phyloP scores from a whole-genome alignment of 2,113 vertebrate genomes.

The Tyto alba region DNA sequence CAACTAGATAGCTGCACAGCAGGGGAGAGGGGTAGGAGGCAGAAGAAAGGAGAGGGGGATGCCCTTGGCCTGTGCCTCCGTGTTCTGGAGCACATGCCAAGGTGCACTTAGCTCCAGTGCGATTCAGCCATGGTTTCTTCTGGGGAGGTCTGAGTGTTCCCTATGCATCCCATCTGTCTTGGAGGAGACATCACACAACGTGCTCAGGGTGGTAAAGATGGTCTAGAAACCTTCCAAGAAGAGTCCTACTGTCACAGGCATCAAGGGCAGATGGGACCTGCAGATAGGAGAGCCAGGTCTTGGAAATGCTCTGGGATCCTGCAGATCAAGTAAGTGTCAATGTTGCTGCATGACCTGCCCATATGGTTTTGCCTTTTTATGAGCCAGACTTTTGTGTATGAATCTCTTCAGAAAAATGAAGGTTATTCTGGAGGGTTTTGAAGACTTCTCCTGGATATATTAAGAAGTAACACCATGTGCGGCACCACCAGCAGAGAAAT shows the following conservation, averaged over 20 bases:
- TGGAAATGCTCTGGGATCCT: slow-evolving; percentile 1
- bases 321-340: background rate
- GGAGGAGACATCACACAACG: background rate
- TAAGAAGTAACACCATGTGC: background rate
- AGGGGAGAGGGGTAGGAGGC: background rate
- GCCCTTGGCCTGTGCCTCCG: background rate
- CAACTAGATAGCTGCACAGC: background rate
- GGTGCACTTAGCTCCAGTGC: background rate
- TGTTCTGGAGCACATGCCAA: background rate
- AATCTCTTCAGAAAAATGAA: background rate
- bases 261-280: slow-evolving; percentile 6
- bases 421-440: background rate
- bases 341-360: background rate
- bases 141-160: background rate
- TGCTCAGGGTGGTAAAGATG: rapidly evolving
- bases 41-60: background rate
- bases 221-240: background rate
- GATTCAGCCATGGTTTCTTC: background rate
- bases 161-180: background rate
- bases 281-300: background rate
- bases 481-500: slow-evolving; percentile 11
- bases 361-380: slow-evolving; percentile 1
- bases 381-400: background rate
- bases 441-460: background rate
- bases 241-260: background rate